Base-by-base conservation (phyloP, 1,140 invertebrate species). In the Neotoxoptera formosana region DNA sequence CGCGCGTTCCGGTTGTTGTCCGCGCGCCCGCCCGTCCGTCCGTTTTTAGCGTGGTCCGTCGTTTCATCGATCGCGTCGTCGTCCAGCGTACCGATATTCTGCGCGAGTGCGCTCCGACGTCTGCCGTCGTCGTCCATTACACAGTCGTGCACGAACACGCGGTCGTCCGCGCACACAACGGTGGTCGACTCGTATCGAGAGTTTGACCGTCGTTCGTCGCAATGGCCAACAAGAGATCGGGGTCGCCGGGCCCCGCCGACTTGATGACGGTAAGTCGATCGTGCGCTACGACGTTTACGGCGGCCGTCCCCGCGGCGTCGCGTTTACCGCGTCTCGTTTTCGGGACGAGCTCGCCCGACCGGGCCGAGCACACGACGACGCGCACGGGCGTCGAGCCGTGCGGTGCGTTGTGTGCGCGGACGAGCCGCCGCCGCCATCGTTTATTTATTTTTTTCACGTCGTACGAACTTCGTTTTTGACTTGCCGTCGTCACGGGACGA, bases 241-340 rank as follows among this genome's bases (percentile, higher is more conserved):
- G 34, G 84, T 92, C 91, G 11, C 91, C 91, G 0, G 45, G 91
- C 23, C 91, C 25, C 21, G 53, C 84, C 0, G 91, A 92, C 34
- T 23, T 92, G 51, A 83, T 92, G 91, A 83, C 84, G 47, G 91
- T 91, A 91, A 83, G 41, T 9, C 20, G 11, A 67, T n/a, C 60
- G 60, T 17, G 25, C 30, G 11, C 60, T 0, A 76, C 14, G n/a
- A 76, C 60, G 17, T n/a, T 76, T 76, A 17, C 30, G 3, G 4
- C 11, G 60, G 30, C 11, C 56, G 60, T n/a, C n/a, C 11, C 60
- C 7, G 14, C 11, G 14, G 6, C 14, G 30, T 34, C 60, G 60
- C 14, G 0, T 34, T 76, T n/a, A n/a, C 11, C 1, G 30, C 1
- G 30, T 76, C 17, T 76, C 60, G 60, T 76, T 76, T 76, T 76